phyloP scores from a whole-genome alignment of 1,140 invertebrate genomes.

The Drosophila burlai region DNA sequence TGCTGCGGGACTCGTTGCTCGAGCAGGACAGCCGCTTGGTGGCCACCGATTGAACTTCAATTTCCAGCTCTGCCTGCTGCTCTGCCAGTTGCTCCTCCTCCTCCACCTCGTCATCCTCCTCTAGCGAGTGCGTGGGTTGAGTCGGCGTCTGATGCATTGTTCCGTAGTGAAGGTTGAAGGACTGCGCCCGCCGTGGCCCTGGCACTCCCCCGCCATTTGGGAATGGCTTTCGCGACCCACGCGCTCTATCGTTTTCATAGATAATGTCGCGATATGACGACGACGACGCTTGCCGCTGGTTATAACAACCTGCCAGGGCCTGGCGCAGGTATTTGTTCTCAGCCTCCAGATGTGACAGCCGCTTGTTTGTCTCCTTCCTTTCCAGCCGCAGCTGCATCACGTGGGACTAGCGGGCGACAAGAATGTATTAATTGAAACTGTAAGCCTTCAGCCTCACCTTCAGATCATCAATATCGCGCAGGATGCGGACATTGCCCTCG shows the following conservation, averaged over 20 bases:
- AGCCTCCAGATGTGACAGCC: constrained; percentile 75
- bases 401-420: constrained; percentile 43
- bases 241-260: constrained; percentile 76
- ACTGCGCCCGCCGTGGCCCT: constrained; percentile 54
- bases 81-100: constrained; percentile 22
- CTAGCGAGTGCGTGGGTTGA: constrained; percentile 63
- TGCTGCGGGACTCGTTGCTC: constrained; percentile 72
- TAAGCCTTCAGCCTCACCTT: constrained; percentile 58
- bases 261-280: constrained; percentile 67
- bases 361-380: constrained; percentile 78
- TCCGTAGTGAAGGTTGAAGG: constrained; percentile 80
- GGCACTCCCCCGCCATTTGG: constrained; percentile 43
- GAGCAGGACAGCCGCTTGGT: constrained; percentile 69
- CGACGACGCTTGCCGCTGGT: constrained; percentile 62
- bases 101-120: constrained; percentile 69
- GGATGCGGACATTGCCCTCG: constrained; percentile 85
- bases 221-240: constrained; percentile 66
- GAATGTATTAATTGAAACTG: neutral
- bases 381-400: constrained; percentile 76
- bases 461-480: constrained; percentile 83
- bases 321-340: constrained; percentile 82
- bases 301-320: constrained; percentile 69
- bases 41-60: constrained; percentile 23
- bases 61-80: constrained; percentile 36
- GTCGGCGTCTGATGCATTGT: constrained; percentile 71